A percentile compares a stretch with the other conserved stretches of the same genome.
Evolutionary conservation across 2,888 invertebrate genomes (phyloP).

Genomic region (Cephus spinipes): DNA sequence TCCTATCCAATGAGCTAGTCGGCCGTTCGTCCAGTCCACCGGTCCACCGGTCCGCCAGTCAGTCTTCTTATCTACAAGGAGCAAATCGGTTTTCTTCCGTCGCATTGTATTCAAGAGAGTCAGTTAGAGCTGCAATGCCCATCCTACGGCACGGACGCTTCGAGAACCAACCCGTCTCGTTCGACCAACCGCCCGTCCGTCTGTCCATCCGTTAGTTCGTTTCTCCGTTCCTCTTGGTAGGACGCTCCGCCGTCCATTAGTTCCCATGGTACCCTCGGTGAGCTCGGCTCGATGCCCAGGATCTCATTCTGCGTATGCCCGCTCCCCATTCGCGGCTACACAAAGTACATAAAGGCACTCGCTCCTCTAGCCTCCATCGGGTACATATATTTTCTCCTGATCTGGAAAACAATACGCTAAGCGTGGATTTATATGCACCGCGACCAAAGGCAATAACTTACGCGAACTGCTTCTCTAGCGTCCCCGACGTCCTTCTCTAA

Average conservation of each 20-base stretch:
- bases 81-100: constrained; percentile 37
- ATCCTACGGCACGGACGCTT: background rate
- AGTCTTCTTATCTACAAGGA: constrained; percentile 18
- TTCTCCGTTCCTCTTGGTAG: background rate
- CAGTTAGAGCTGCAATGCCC: background rate
- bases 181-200: background rate
- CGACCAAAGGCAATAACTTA: constrained; percentile 60
- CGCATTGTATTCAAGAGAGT: constrained; percentile 33
- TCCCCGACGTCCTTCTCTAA: constrained; percentile 55
- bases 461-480: constrained; percentile 49
- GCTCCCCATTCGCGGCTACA: constrained; percentile 35
- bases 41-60: background rate
- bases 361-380: constrained; percentile 34
- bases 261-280: background rate
- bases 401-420: constrained; percentile 66
- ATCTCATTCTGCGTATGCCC: constrained; percentile 34
- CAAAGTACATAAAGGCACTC: constrained; percentile 49
- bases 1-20: background rate
- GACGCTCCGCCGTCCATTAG: background rate
- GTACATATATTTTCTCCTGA: constrained; percentile 65
- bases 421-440: constrained; percentile 63
- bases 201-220: background rate
- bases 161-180: background rate
- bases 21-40: background rate
- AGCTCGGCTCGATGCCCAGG: background rate